Evolutionary conservation across 1,140 invertebrate genomes (phyloP).

Genomic region (Nebria ingens): DNA sequence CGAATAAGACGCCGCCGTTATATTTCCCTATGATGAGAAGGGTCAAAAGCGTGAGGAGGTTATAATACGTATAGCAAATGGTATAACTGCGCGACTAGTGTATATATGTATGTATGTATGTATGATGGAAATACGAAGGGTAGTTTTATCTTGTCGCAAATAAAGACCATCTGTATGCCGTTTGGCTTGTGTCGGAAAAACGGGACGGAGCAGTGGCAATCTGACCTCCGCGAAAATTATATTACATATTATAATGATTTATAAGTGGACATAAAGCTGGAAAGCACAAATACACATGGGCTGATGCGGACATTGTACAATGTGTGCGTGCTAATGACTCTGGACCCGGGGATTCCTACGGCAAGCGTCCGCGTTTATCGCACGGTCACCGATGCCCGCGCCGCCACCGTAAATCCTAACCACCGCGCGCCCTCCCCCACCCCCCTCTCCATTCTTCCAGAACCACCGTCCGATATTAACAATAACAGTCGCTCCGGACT

Average conservation of each 20-base stretch:
- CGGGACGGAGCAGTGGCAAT: background rate
- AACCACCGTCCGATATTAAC: background rate
- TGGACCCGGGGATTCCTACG: background rate
- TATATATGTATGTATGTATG: too few species aligned
- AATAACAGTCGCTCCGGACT: background rate
- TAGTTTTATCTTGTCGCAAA: background rate
- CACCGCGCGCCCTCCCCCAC: background rate
- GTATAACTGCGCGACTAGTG: too few species aligned
- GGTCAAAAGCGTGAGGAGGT: too few species aligned
- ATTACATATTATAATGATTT: constrained; percentile 13
- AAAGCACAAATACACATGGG: background rate
- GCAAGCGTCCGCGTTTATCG: background rate
- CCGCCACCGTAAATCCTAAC: background rate
- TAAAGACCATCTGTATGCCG: background rate
- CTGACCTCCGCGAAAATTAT: constrained; percentile 11
- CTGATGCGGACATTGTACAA: background rate
- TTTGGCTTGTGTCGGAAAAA: background rate
- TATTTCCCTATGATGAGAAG: too few species aligned
- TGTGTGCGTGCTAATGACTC: constrained; percentile 3
- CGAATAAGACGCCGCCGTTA: too few species aligned
- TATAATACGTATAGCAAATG: too few species aligned
- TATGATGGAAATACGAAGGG: too few species aligned
- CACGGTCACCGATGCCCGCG: background rate
- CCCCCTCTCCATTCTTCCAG: background rate
- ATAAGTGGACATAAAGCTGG: constrained; percentile 11